Conservation (phyloP, 1,140 invertebrate genomes). For the Scylla paramamosain region DNA sequence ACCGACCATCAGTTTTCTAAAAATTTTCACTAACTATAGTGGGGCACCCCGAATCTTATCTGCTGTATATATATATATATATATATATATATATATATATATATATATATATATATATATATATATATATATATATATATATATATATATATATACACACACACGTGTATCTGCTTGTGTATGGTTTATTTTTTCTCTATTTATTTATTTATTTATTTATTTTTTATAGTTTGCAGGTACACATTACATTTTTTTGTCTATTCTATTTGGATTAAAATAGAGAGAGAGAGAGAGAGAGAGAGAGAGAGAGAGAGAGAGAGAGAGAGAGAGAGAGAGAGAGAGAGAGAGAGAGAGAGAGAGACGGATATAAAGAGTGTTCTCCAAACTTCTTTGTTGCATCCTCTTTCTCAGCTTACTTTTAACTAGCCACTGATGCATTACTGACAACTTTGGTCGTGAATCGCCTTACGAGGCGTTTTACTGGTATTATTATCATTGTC, state of each 20-base stretch:
- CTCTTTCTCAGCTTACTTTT: no score
- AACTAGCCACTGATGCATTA: no score
- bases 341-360: not conserved
- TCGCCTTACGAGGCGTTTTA: no score
- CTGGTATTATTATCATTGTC: no score
- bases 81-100: slow-evolving; percentile 31
- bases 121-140: slow-evolving; percentile 49
- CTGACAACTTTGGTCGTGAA: no score
- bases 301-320: slow-evolving; percentile 19
- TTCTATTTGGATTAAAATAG: not conserved
- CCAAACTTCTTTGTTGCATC: no score
- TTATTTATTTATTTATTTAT: slow-evolving; percentile 35
- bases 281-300: not conserved
- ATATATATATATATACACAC: slow-evolving; percentile 45
- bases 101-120: slow-evolving; percentile 43
- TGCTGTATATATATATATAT: slow-evolving; percentile 38
- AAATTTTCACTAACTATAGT: no score
- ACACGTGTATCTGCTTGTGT: slow-evolving; percentile 4
- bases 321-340: slow-evolving; percentile 20
- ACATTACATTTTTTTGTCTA: slow-evolving; percentile 19
- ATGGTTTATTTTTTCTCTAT: not conserved
- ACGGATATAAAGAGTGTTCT: no score
- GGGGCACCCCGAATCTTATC: not conserved
- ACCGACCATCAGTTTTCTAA: no score
- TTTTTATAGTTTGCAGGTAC: not conserved